Percentiles rank a stretch among this genome's conserved stretches.
Evolutionary conservation across 53 echinoderm and acorn worm genomes (phyloP).

Genomic region (Hippasteria phrygiana): DNA sequence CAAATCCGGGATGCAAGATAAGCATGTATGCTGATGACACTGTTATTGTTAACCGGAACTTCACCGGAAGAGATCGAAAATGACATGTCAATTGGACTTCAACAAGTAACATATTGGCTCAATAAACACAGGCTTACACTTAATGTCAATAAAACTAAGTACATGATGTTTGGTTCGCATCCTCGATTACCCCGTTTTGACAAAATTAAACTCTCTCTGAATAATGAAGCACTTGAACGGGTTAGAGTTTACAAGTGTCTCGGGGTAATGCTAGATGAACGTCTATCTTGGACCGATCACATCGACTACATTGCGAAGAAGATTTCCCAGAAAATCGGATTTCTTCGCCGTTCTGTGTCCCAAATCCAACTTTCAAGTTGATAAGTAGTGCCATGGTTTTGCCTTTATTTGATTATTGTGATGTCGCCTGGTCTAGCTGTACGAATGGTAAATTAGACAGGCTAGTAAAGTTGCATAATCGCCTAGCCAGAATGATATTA

Average conservation of each 20-base stretch:
- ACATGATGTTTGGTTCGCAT: no score
- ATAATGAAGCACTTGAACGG: background rate
- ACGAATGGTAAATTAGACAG: background rate
- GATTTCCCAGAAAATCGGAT: background rate
- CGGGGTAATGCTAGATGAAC: background rate
- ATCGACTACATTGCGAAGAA: background rate
- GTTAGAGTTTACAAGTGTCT: background rate
- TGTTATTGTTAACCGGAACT: no score
- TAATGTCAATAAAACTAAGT: no score
- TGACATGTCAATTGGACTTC: no score
- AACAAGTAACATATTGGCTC: no score
- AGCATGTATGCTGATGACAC: no score
- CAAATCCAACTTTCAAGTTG: background rate
- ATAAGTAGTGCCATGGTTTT: background rate
- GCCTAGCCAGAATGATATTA: no score
- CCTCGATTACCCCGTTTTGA: background rate
- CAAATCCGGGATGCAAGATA: no score
- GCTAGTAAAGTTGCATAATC: background rate
- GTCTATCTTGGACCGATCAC: background rate
- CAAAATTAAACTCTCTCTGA: background rate
- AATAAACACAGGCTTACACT: no score
- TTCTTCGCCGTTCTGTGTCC: background rate
- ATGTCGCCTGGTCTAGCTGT: background rate
- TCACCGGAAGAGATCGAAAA: no score
- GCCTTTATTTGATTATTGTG: background rate